Percentiles rank a stretch among this genome's conserved stretches.
Evolutionary conservation across 2,113 vertebrate genomes (phyloP).

Genomic region (Pangasianodon hypophthalmus): DNA sequence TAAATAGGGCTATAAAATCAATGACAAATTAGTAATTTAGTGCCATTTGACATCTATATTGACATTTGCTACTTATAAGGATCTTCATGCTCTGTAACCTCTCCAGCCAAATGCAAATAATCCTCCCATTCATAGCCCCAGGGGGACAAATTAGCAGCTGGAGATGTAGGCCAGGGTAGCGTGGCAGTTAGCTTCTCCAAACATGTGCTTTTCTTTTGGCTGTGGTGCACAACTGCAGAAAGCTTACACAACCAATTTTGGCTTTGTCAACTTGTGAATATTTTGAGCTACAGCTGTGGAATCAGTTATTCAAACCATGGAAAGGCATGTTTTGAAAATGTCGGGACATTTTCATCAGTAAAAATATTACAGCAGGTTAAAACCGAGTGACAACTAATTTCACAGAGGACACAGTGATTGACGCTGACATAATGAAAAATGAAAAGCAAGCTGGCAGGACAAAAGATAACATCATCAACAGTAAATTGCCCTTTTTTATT

Average conservation of each 20-base stretch:
- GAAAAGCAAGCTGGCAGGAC: not conserved
- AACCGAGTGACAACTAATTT: conserved; percentile 25
- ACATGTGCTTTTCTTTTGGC: conserved; percentile 22
- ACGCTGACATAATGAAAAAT: conserved; percentile 20
- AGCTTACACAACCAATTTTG: not conserved
- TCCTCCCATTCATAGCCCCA: conserved; percentile 16
- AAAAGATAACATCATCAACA: conserved; percentile 15
- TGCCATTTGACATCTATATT: conserved; percentile 34
- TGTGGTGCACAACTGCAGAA: not conserved
- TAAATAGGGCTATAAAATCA: conserved; percentile 19
- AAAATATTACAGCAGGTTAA: conserved; percentile 3
- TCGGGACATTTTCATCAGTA: conserved; percentile 22
- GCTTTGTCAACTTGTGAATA: not conserved
- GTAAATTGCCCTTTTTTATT: not conserved
- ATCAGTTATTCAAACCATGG: not conserved
- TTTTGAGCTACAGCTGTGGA: conserved; percentile 12
- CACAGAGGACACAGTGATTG: not conserved
- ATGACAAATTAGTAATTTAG: conserved; percentile 20
- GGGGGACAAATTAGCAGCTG: conserved; percentile 38
- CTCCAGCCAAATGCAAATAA: conserved; percentile 17
- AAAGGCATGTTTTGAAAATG: conserved; percentile 30
- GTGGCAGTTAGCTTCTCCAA: conserved; percentile 32
- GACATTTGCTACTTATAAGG: conserved; percentile 44
- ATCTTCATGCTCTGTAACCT: conserved; percentile 45
- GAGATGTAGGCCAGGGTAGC: conserved; percentile 52